Base-by-base conservation (phyloP, 1,140 invertebrate genomes). In the Lordiphosa collinella region DNA sequence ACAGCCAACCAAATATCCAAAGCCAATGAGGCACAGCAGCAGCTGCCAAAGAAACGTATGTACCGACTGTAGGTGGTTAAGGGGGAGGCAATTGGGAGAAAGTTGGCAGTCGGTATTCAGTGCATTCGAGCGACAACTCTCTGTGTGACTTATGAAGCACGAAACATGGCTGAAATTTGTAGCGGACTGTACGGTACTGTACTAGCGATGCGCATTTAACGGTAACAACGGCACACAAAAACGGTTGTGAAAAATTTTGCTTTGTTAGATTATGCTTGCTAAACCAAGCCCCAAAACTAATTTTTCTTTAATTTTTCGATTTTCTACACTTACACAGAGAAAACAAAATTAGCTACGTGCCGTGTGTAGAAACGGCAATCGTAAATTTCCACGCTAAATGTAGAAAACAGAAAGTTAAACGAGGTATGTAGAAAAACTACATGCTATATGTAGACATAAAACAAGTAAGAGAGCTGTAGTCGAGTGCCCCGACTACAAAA, bases 1-100 rank as follows among this genome's bases (percentile, higher is more conserved):
- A 53, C 51, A 18, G 5, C 35, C 13, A 9, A 25, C 44, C 52
- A 55, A 3, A 18, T 8, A 1, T 6, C 25, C 25, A 58, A 69
- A 58, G 60, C 69, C 75, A 80, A 82, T 70, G 75, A 80, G 65
- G 51, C 75, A 61, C 56, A 69, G 65, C 56, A 69, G 65, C 75
- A 79, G 68, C 51, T 82, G 75, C 29, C 49, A 70, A 57, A 61
- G 57, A 44, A 66, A 76, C 63, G 25, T 29, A 29, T 80, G 58
- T 50, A 58, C 75, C 76, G 31, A 60, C 65, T 68, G 75, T 72
- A 54, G 52, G 36, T 41, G 52, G 40, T 59, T 58, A 11, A 25
- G 10, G n/a, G n/a, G 36, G 22, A n/a, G 22, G 32, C 18, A 22
- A 22, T 22, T 22, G 31, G 37, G 0, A 16, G 16, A 11, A 37